These are phyloP conservation scores for Resseliella maxima DNA, from an alignment of 2,888 invertebrate species.

Conservation along the genomic window DNA sequence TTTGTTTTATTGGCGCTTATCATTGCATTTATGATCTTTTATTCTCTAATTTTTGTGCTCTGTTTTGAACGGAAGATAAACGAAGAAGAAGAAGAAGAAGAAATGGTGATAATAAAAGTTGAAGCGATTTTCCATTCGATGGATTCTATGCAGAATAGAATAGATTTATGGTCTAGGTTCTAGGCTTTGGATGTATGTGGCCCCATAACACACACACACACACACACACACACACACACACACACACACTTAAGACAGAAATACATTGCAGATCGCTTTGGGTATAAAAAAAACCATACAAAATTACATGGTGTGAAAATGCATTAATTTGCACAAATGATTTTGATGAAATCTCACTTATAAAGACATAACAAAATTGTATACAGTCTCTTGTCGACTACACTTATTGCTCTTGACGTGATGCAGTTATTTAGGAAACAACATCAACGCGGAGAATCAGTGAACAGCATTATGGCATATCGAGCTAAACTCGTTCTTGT, in stretches of 20 bases:
- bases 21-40: not conserved
- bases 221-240: not conserved
- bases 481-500: not conserved
- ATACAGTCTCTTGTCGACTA: not conserved
- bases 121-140: not conserved
- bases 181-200: not conserved
- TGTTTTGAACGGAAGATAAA: not conserved
- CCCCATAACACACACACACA: not conserved
- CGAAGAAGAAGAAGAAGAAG: no score
- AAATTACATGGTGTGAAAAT: slow-evolving; percentile 50
- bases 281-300: no score
- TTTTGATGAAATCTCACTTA: slow-evolving; percentile 53
- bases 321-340: slow-evolving; percentile 53
- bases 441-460: not conserved
- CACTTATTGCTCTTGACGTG: not conserved
- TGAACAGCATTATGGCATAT: no score
- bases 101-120: no score
- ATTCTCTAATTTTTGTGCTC: not conserved
- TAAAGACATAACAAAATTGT: slow-evolving; percentile 25
- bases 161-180: slow-evolving; percentile 23
- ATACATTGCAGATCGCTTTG: no score
- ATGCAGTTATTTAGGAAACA: not conserved
- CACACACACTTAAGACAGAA: no score
- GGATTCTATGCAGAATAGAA: not conserved
- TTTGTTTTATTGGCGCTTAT: slow-evolving; percentile 26